A percentile compares a stretch with the other conserved stretches of the same genome.
These are phyloP conservation scores for Oxyteleia sp. DNA, from an alignment of 2,888 invertebrate genomes.

Conservation along the genomic window DNA sequence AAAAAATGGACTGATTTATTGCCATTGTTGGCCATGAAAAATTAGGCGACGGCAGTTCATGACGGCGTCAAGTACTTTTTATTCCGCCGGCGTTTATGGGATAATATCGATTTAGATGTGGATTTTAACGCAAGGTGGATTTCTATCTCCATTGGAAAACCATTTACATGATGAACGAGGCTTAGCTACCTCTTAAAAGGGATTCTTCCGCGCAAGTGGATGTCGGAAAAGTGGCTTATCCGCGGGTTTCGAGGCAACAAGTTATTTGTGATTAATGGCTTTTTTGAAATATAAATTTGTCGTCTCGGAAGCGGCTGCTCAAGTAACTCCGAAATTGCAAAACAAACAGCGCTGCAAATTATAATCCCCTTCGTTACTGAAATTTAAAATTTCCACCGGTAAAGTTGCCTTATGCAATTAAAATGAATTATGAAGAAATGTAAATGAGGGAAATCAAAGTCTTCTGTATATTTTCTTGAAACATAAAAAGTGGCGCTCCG, in stretches of 20 bases:
- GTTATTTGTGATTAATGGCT: constrained; percentile 71
- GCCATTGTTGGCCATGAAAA: constrained; percentile 22
- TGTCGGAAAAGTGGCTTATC: constrained; percentile 70
- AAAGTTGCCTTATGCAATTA: constrained; percentile 18
- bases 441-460: constrained; percentile 51
- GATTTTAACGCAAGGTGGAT: constrained; percentile 65
- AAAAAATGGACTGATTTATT: constrained; percentile 40
- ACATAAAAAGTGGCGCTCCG: neutral
- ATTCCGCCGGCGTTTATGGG: constrained; percentile 56
- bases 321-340: neutral
- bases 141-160: constrained; percentile 75
- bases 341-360: constrained; percentile 7
- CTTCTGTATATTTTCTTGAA: constrained; percentile 9
- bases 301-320: neutral
- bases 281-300: constrained; percentile 38
- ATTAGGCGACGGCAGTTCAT: constrained; percentile 30
- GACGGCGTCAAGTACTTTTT: constrained; percentile 26
- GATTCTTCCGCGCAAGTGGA: constrained; percentile 71
- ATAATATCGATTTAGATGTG: constrained; percentile 66
- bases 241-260: constrained; percentile 71
- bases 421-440: constrained; percentile 47
- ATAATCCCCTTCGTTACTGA: neutral
- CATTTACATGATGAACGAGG: constrained; percentile 75
- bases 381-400: constrained; percentile 10
- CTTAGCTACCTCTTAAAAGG: constrained; percentile 70